Evolutionary conservation across 2,888 invertebrate species (phyloP).

Genomic region (Oasisia sp.): DNA sequence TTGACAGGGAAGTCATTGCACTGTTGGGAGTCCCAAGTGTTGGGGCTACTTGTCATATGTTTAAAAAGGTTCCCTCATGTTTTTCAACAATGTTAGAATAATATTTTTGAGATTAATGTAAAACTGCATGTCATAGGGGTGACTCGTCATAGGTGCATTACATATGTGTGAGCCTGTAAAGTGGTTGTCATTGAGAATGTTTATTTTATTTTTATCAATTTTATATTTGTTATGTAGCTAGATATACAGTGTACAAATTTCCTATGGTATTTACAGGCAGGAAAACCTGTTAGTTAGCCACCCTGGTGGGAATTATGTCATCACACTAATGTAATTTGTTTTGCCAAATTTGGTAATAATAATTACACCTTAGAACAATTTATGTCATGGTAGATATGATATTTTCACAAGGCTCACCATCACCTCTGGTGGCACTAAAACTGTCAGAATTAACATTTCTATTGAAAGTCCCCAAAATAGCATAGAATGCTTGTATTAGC

Average conservation of each 20-base stretch:
- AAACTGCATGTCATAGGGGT: background rate
- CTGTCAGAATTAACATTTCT: background rate
- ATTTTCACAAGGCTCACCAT: background rate
- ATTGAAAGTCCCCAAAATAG: background rate
- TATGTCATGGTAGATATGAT: background rate
- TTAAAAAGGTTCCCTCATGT: background rate
- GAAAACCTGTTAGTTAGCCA: too few species aligned
- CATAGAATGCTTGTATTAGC: background rate
- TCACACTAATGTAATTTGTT: too few species aligned
- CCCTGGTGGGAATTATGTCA: too few species aligned
- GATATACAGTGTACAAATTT: too few species aligned
- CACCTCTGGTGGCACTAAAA: background rate
- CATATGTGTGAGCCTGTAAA: background rate
- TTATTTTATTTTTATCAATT: too few species aligned
- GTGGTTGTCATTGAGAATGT: background rate
- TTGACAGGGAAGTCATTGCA: background rate
- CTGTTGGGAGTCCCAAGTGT: background rate
- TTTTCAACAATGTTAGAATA: background rate
- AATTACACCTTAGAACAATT: background rate
- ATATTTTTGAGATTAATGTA: background rate
- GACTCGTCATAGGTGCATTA: background rate
- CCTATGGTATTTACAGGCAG: too few species aligned
- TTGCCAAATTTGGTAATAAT: background rate
- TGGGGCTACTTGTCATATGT: background rate
- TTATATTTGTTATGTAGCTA: too few species aligned